Percentiles rank a stretch among this genome's conserved stretches.
Conservation (phyloP, 2,797 vertebrate species). For the Squalus acanthias region DNA sequence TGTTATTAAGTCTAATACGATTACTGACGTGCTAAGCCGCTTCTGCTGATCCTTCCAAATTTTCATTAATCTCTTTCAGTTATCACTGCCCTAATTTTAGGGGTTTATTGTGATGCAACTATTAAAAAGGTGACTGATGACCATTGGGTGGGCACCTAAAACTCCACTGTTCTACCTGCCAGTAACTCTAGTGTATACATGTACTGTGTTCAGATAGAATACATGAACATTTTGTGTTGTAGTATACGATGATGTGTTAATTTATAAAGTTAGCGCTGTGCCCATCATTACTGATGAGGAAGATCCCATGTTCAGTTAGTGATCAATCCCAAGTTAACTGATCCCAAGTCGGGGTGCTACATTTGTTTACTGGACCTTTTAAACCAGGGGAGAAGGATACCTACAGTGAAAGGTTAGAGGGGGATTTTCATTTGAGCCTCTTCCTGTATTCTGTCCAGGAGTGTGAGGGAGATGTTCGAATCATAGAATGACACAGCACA, state of each 20-base stretch:
- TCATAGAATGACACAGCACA: too few species aligned
- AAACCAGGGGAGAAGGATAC: neutral
- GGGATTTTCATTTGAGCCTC: neutral
- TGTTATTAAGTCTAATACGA: neutral
- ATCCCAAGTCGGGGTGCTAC: neutral
- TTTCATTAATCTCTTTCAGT: neutral
- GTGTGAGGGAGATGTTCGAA: neutral
- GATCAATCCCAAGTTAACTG: neutral
- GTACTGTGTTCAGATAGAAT: too few species aligned
- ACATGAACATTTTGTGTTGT: neutral
- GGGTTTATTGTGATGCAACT: neutral
- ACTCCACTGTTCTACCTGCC: neutral
- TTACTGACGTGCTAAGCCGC: neutral
- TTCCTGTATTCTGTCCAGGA: neutral
- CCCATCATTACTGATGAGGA: neutral
- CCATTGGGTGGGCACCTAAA: neutral
- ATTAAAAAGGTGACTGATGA: neutral
- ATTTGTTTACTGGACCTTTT: neutral
- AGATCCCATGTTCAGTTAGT: neutral
- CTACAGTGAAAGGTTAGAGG: neutral
- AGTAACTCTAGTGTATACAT: too few species aligned
- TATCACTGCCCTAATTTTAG: neutral
- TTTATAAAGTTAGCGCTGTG: neutral
- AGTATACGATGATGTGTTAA: neutral
- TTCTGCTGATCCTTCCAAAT: slow-evolving; percentile 2